Percentiles rank a stretch among this genome's conserved stretches.
Evolutionary conservation across 2,888 invertebrate species (phyloP).

Genomic region (Dicranocentrus wangi): DNA sequence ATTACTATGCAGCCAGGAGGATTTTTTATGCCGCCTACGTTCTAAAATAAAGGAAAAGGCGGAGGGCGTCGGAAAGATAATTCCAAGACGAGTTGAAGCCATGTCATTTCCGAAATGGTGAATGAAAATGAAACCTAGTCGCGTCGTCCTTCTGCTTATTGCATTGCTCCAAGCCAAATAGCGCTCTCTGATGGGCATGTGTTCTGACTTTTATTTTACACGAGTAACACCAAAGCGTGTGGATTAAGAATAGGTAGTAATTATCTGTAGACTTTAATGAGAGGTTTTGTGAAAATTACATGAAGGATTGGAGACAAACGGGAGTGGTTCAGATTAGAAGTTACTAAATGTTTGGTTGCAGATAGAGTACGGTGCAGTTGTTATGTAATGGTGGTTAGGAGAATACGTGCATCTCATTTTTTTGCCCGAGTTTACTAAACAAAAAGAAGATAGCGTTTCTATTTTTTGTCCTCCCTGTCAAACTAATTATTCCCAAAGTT

Average conservation of each 20-base stretch:
- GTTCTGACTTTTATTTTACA: no score
- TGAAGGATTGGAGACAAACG: conserved; percentile 47
- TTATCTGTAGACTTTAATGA: conserved; percentile 54
- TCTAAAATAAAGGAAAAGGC: not conserved
- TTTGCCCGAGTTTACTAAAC: no score
- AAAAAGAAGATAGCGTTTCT: no score
- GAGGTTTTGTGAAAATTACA: conserved; percentile 51
- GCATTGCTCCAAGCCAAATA: no score
- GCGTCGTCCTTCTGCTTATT: no score
- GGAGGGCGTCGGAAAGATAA: conserved; percentile 4
- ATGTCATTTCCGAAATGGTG: conserved; percentile 35
- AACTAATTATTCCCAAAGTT: no score
- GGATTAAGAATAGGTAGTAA: conserved; percentile 48
- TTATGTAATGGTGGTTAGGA: no score
- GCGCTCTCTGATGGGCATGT: no score
- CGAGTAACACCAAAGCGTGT: conserved; percentile 17
- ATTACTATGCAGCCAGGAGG: conserved; percentile 30
- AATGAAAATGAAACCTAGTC: not conserved
- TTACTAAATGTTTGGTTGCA: conserved; percentile 12
- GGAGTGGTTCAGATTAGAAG: conserved; percentile 33
- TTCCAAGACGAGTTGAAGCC: conserved; percentile 29
- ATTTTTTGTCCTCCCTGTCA: no score
- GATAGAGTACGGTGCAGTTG: no score
- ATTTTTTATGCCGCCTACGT: not conserved
- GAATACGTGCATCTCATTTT: no score